A percentile compares a stretch with the other conserved stretches of the same genome.
These are phyloP conservation scores for Laupala kohalensis DNA, from an alignment of 1,140 invertebrate genomes.

Conservation along the genomic window DNA sequence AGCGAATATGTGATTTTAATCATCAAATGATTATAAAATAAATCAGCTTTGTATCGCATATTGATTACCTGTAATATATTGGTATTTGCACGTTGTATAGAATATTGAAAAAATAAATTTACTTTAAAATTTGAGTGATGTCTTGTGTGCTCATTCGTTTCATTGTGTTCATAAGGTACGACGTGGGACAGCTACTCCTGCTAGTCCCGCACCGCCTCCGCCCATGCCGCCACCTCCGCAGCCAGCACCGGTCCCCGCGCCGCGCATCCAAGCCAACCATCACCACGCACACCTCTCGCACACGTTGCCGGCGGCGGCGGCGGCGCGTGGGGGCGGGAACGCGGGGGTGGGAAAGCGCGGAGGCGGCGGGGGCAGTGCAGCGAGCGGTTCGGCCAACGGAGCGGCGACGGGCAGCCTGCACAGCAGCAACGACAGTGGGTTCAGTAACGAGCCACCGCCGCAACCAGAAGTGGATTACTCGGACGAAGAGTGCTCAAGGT, in stretches of 20 bases:
- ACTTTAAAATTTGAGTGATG: no score
- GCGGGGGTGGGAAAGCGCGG: no score
- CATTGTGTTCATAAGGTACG: no score
- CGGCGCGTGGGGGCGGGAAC: no score
- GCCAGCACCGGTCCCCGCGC: background rate
- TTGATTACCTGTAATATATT: no score
- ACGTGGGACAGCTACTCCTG: conserved; percentile 6
- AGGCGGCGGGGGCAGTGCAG: background rate
- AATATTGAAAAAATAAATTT: no score
- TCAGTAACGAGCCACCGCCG: conserved; percentile 76
- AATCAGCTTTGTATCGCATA: no score
- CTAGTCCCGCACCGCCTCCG: conserved; percentile 39
- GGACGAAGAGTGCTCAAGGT: conserved; percentile 56
- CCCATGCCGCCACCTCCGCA: conserved; percentile 12
- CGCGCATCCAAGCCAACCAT: background rate
- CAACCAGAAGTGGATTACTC: conserved; percentile 74
- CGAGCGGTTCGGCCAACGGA: conserved; percentile 1
- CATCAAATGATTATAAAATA: no score
- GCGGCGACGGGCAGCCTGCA: conserved; percentile 37
- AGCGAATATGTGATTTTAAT: no score
- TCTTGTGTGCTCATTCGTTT: no score
- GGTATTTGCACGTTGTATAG: no score
- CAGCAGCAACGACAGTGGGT: conserved; percentile 82
- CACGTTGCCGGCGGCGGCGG: background rate
- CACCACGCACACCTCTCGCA: background rate